phyloP scores from a whole-genome alignment of 2,113 vertebrate species.

The Athene cunicularia region DNA sequence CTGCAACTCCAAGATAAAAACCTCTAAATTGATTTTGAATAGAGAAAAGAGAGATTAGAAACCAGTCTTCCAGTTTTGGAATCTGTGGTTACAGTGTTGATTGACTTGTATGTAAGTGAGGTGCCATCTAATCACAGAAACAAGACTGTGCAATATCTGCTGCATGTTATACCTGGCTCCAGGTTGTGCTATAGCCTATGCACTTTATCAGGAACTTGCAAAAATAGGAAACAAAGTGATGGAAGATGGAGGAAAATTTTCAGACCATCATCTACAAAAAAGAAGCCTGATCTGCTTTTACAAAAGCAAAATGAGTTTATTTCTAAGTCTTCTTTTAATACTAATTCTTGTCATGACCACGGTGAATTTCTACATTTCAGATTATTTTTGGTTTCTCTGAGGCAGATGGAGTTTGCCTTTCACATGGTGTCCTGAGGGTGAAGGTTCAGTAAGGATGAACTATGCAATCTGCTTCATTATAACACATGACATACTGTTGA shows the following conservation, averaged over 20 bases:
- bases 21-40: neutral
- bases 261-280: neutral
- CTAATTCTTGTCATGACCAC: neutral
- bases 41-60: neutral
- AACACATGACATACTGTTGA: constrained; percentile 39
- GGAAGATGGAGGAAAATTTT: neutral
- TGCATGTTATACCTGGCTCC: neutral
- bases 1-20: neutral
- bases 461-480: constrained; percentile 35
- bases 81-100: neutral
- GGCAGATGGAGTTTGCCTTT: constrained; percentile 36
- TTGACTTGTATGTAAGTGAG: neutral
- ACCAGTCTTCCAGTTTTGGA: neutral
- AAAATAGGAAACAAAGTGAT: neutral
- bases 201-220: neutral
- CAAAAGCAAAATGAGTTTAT: neutral
- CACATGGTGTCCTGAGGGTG: constrained; percentile 36
- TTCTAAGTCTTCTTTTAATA: neutral
- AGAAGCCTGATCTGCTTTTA: neutral
- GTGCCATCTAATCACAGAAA: neutral
- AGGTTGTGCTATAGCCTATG: neutral
- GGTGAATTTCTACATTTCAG: constrained; percentile 4
- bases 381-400: constrained; percentile 24
- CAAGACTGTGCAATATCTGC: neutral
- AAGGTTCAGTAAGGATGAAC: constrained; percentile 58